Evolutionary conservation across 2,888 invertebrate genomes (phyloP).

Genomic region (Lithophane socia): DNA sequence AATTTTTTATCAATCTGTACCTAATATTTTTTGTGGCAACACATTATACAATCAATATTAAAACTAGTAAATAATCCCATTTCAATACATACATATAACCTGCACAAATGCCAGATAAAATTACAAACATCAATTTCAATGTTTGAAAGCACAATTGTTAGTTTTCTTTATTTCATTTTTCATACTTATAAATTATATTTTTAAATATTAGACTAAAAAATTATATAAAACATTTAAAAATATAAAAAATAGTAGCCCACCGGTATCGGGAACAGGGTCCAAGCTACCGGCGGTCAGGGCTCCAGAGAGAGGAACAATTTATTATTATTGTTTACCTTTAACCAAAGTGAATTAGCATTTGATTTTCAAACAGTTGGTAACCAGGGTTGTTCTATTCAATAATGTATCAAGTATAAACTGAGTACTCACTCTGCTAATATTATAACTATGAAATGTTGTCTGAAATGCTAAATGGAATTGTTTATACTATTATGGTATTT

Average conservation of each 20-base stretch:
- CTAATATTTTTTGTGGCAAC: too few species aligned
- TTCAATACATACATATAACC: constrained; percentile 19
- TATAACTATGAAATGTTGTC: constrained; percentile 3
- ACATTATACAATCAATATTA: background rate
- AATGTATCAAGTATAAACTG: background rate
- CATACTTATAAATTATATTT: too few species aligned
- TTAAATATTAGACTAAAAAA: too few species aligned
- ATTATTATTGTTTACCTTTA: constrained; percentile 27
- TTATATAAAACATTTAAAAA: too few species aligned
- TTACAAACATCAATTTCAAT: constrained; percentile 27
- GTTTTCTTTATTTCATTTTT: too few species aligned
- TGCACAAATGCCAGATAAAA: constrained; percentile 14
- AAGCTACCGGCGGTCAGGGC: too few species aligned
- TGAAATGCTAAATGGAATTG: background rate
- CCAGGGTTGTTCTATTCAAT: constrained; percentile 8
- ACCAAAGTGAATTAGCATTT: constrained; percentile 37
- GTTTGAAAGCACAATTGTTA: constrained; percentile 29
- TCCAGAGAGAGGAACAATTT: too few species aligned
- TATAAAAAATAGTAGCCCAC: too few species aligned
- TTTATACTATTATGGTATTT: background rate
- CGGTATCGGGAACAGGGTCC: too few species aligned
- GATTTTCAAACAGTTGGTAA: constrained; percentile 18
- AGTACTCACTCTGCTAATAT: constrained; percentile 5
- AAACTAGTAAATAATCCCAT: constrained; percentile 6
- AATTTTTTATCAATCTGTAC: too few species aligned